Evolutionary conservation across 2,113 vertebrate genomes (phyloP).

Genomic region (Pterocles burchelli): DNA sequence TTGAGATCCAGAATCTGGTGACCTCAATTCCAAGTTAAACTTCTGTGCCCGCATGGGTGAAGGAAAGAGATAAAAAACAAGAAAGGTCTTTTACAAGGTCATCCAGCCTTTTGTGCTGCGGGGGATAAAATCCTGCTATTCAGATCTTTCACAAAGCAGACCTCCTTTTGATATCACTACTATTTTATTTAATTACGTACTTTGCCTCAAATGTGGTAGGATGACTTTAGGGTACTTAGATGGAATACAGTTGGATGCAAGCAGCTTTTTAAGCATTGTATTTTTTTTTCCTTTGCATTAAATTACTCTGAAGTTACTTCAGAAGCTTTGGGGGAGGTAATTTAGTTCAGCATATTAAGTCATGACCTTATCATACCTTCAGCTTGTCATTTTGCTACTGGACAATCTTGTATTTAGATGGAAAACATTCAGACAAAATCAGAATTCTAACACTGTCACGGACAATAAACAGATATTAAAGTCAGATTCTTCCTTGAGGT

Average conservation of each 20-base stretch:
- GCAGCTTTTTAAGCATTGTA: neutral
- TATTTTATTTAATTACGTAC: neutral
- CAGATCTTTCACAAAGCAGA: neutral
- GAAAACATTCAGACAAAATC: neutral
- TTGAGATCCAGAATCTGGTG: neutral
- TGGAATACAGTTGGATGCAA: neutral
- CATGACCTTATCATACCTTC: neutral
- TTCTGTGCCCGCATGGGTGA: neutral
- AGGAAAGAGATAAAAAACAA: neutral
- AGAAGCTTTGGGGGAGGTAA: neutral
- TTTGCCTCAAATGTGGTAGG: neutral
- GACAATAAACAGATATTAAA: neutral
- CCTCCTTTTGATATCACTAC: neutral
- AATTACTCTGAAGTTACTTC: neutral
- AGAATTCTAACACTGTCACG: neutral
- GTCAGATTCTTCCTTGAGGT: neutral
- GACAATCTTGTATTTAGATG: neutral
- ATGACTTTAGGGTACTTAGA: neutral
- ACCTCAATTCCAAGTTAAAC: neutral
- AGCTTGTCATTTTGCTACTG: neutral
- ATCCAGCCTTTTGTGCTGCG: neutral
- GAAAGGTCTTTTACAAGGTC: neutral
- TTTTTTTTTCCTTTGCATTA: neutral
- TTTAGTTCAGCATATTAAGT: neutral
- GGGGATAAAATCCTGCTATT: neutral